Conservation (phyloP, 2,113 vertebrate species). For the Laticauda laticaudata region DNA sequence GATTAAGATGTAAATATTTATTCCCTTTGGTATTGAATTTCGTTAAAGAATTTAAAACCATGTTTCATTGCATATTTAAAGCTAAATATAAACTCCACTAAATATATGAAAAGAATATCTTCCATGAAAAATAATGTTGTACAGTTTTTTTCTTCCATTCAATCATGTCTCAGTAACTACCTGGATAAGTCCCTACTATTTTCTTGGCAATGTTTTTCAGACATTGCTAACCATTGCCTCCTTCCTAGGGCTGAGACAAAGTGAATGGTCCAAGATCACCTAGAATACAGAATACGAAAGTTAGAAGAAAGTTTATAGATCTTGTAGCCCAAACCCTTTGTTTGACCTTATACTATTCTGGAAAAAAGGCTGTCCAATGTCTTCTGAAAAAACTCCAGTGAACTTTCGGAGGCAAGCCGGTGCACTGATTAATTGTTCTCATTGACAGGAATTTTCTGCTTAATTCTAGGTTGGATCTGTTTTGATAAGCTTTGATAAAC, state of each 20-base stretch:
- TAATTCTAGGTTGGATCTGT: too few relatives aligned
- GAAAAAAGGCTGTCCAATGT: too few relatives aligned
- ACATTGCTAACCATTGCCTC: background rate
- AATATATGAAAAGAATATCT: conserved; percentile 13
- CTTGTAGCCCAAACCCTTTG: too few relatives aligned
- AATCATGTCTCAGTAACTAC: background rate
- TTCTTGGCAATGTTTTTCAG: background rate
- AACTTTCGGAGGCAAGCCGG: too few relatives aligned
- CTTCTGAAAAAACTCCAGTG: too few relatives aligned
- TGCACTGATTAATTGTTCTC: too few relatives aligned
- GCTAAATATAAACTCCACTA: background rate
- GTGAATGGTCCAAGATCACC: background rate
- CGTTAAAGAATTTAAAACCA: conserved; percentile 25
- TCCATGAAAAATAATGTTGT: background rate
- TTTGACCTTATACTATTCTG: too few relatives aligned
- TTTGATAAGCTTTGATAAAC: too few relatives aligned
- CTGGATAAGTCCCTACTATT: background rate
- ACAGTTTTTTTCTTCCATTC: background rate
- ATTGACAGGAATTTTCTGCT: too few relatives aligned
- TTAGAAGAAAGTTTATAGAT: background rate
- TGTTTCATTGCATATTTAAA: conserved; percentile 38
- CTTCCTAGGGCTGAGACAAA: background rate
- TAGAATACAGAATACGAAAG: background rate
- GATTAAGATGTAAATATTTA: conserved; percentile 44
- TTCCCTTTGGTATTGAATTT: background rate